Evolutionary conservation across 2,113 vertebrate species (phyloP).

Genomic region (Lagopus leucura): DNA sequence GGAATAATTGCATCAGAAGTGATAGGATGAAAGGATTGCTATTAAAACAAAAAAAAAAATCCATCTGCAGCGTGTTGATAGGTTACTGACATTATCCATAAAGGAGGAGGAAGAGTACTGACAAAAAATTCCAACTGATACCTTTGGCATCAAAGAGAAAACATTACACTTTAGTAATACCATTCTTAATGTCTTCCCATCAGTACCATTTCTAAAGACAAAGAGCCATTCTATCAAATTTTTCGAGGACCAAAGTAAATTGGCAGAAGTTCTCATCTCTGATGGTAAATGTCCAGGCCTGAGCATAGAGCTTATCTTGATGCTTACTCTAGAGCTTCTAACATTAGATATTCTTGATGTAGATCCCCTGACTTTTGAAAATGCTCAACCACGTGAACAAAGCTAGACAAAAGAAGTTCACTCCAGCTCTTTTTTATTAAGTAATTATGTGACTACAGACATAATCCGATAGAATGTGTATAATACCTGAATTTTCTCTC

Average conservation of each 20-base stretch:
- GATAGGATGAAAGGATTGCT: neutral
- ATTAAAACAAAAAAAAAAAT: neutral
- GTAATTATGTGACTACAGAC: neutral
- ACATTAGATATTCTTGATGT: neutral
- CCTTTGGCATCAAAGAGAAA: neutral
- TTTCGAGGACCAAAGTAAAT: neutral
- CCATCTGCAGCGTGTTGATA: neutral
- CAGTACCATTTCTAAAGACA: neutral
- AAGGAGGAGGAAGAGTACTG: neutral
- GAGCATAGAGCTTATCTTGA: neutral
- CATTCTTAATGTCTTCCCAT: neutral
- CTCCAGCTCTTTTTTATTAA: neutral
- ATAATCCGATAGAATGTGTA: neutral
- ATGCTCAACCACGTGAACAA: no score
- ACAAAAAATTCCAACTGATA: neutral
- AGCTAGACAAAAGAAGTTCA: neutral
- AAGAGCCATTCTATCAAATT: neutral
- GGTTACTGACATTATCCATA: neutral
- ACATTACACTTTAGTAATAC: neutral
- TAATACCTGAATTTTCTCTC: neutral
- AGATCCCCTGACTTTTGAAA: neutral
- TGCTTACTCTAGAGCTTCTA: neutral
- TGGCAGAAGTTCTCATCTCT: neutral
- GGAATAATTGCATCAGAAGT: neutral
- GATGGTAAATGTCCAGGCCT: neutral